A percentile compares a stretch with the other conserved stretches of the same genome.
Evolutionary conservation across 2,888 invertebrate genomes (phyloP).

Genomic region (Aleiodes testaceus): DNA sequence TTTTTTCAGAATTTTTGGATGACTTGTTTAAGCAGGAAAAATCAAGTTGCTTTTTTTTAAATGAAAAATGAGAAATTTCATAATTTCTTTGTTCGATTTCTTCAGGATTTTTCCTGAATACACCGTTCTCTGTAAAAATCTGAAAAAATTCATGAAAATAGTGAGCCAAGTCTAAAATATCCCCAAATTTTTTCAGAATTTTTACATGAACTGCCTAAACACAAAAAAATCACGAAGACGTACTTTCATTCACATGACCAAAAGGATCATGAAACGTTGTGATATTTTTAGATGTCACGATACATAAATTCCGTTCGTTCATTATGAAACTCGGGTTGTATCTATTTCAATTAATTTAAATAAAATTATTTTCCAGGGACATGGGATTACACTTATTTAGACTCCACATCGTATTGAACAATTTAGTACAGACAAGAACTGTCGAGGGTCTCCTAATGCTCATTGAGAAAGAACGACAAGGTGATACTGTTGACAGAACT

Average conservation of each 20-base stretch:
- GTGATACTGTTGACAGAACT: conserved; percentile 93
- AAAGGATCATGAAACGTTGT: conserved; percentile 10
- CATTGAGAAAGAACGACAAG: conserved; percentile 95
- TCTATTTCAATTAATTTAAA: not conserved
- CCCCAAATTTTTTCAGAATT: no score
- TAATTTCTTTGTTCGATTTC: no score
- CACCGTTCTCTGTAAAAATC: no score
- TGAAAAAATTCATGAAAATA: no score
- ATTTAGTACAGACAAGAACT: conserved; percentile 91
- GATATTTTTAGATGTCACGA: conserved; percentile 19
- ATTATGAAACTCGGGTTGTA: conserved; percentile 7
- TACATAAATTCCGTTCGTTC: conserved; percentile 7
- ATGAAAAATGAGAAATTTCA: no score
- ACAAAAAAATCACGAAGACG: no score
- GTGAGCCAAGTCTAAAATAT: no score
- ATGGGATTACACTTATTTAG: conserved; percentile 97
- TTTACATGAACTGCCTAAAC: no score
- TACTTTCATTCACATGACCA: conserved; percentile 16
- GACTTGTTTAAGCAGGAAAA: no score
- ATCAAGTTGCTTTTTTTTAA: no score
- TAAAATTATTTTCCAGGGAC: conserved; percentile 80
- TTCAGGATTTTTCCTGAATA: no score
- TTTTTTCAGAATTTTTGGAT: no score
- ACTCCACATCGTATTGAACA: conserved; percentile 92
- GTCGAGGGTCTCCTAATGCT: conserved; percentile 94